A percentile compares a stretch with the other conserved stretches of the same genome.
phyloP scores from a whole-genome alignment of 2,113 vertebrate genomes.

The Cygnus atratus region DNA sequence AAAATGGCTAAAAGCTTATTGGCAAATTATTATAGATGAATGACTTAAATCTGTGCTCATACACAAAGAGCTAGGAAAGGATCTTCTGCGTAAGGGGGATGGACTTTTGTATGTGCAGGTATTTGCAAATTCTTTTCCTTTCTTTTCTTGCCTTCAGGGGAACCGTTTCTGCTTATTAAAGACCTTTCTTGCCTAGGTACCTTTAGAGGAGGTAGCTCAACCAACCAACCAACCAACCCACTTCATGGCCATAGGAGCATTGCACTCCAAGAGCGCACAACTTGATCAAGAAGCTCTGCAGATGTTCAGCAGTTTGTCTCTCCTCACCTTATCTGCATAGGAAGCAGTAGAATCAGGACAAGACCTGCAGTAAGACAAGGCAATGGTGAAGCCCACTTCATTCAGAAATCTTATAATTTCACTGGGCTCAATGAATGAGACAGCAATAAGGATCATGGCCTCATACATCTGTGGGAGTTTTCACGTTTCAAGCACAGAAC shows the following conservation, averaged over 20 bases:
- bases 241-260: not conserved
- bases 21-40: not conserved
- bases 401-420: not conserved
- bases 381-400: not conserved
- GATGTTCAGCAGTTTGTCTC: not conserved
- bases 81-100: not conserved
- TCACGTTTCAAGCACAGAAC: constrained; percentile 6
- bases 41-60: not conserved
- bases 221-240: not conserved
- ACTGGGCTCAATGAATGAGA: not conserved
- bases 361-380: not conserved
- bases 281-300: not conserved
- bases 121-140: not conserved
- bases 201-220: not conserved
- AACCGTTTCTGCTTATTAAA: not conserved
- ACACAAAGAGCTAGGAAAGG: not conserved
- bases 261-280: rapidly evolving
- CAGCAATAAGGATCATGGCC: not conserved
- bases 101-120: not conserved
- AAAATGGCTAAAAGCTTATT: not conserved
- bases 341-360: not conserved
- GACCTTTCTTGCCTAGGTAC: not conserved
- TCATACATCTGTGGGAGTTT: not conserved
- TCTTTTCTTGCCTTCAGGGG: not conserved
- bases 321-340: not conserved